A percentile compares a stretch with the other conserved stretches of the same genome.
Evolutionary conservation across 2,888 invertebrate genomes (phyloP).

Genomic region (Leptopterna dolabrata): DNA sequence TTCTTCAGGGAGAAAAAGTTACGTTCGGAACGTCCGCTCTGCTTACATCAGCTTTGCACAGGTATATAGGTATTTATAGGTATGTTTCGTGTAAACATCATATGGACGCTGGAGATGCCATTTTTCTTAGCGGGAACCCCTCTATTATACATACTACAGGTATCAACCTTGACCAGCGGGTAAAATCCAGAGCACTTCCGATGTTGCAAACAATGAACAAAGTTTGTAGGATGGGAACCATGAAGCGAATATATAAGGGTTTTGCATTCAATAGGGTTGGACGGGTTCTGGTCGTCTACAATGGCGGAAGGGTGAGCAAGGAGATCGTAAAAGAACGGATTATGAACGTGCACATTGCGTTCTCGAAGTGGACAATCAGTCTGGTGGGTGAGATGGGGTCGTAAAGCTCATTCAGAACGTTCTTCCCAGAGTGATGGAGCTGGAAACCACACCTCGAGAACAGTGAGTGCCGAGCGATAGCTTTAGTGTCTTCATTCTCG

Average conservation of each 20-base stretch:
- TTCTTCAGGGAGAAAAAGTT: too few species aligned
- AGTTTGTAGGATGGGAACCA: background rate
- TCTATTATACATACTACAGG: too few species aligned
- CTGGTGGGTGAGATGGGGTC: background rate
- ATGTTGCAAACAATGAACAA: background rate
- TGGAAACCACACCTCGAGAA: background rate
- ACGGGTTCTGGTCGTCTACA: background rate
- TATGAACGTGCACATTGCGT: background rate
- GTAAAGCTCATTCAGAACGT: background rate
- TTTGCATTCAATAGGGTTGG: conserved; percentile 1
- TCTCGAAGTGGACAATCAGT: background rate
- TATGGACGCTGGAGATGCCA: too few species aligned
- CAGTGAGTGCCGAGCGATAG: background rate
- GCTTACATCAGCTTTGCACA: too few species aligned
- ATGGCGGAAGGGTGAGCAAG: background rate
- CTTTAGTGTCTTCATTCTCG: background rate
- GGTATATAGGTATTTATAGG: too few species aligned
- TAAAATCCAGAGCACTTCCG: background rate
- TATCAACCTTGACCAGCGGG: too few species aligned
- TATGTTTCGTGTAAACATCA: too few species aligned
- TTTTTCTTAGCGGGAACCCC: too few species aligned
- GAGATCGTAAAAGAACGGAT: background rate
- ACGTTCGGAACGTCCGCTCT: too few species aligned
- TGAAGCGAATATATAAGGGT: background rate
- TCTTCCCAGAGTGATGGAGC: background rate